phyloP scores from a whole-genome alignment of 2,888 invertebrate genomes.

The Chaitophorus viminalis region DNA sequence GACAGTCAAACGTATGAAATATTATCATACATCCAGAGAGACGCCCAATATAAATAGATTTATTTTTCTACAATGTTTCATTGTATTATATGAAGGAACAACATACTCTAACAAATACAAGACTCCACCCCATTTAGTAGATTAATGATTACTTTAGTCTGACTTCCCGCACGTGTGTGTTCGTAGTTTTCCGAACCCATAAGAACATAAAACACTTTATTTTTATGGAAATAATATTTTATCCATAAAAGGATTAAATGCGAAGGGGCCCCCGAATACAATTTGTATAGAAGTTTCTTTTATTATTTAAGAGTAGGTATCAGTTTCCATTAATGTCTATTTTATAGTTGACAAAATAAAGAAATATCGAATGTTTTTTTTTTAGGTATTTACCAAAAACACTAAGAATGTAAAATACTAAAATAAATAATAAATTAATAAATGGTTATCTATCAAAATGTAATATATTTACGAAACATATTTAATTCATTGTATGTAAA shows the following conservation, averaged over 20 bases:
- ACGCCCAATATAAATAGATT: slow-evolving; percentile 30
- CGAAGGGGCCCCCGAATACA: not conserved
- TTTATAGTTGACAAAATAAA: not conserved
- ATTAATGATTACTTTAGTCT: slow-evolving; percentile 28
- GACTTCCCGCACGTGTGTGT: slow-evolving; percentile 2
- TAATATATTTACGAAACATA: too few relatives aligned
- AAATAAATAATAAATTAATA: too few relatives aligned
- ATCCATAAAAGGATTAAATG: not conserved
- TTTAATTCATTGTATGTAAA: too few relatives aligned
- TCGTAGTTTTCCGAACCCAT: slow-evolving; percentile 4
- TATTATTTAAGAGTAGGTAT: not conserved
- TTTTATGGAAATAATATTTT: slow-evolving; percentile 12
- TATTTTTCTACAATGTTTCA: not conserved
- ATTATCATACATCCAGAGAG: not conserved
- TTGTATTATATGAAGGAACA: not conserved
- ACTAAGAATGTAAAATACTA: too few relatives aligned
- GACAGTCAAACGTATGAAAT: slow-evolving; percentile 5
- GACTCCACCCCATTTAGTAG: slow-evolving; percentile 9
- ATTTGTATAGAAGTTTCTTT: not conserved
- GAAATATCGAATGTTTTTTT: too few relatives aligned
- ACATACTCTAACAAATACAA: slow-evolving; percentile 8
- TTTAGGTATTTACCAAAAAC: too few relatives aligned
- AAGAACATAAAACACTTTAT: slow-evolving; percentile 7
- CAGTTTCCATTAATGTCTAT: not conserved
- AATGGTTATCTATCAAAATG: too few relatives aligned